Evolutionary conservation across 2,113 vertebrate species (phyloP), one percentile per base, ranked within the genome.

Genomic region (Leucopsar rothschildi): DNA sequence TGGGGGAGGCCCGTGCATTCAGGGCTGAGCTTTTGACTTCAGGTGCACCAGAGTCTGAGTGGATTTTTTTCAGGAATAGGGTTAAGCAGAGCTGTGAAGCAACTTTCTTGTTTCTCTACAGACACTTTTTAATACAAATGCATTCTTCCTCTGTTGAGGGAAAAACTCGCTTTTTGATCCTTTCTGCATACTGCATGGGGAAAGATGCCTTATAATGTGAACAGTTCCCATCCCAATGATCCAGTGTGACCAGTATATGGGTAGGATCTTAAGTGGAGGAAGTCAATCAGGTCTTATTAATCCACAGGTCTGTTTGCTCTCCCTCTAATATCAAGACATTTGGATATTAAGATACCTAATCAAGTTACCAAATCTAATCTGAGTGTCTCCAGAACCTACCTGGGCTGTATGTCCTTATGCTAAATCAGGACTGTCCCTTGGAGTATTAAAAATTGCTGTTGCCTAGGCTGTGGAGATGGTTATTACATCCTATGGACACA

Each of bases 1-100:
- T 61, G 12, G 0, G 25, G 6, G 12, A 40, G 11, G 5, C 5
- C 4, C 0, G 0, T 11, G 17, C 9, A 9, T 39, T 20, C 35
- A 16, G 16, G 14, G 44, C 49, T 64, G 68, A 35, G 17, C n/a
- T 68, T 68, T 53, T 45, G 14, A 12, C 24, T 63, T 53, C 0
- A 0, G 25, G 14, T 10, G 10, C 0, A 0, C 21, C 2, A 0
- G 5, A 23, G 9, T 33, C 39, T 35, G 42, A 65, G 55, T 11
- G 8, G 24, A 28, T 29, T 49, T 50, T 69, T 82, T 64, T 60
- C 40, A 85, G 66, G 16, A 68, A 57, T 1, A 64, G 28, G 9
- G 5, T 76, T 82, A 50, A 57, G 31, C 42, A 61, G 27, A 76
- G 24, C 28, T 79, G 27, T 47, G 61, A 72, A 84, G 28, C 45